Base-by-base conservation (phyloP, 2,797 vertebrate species). In the Coccyzus lansbergi region DNA sequence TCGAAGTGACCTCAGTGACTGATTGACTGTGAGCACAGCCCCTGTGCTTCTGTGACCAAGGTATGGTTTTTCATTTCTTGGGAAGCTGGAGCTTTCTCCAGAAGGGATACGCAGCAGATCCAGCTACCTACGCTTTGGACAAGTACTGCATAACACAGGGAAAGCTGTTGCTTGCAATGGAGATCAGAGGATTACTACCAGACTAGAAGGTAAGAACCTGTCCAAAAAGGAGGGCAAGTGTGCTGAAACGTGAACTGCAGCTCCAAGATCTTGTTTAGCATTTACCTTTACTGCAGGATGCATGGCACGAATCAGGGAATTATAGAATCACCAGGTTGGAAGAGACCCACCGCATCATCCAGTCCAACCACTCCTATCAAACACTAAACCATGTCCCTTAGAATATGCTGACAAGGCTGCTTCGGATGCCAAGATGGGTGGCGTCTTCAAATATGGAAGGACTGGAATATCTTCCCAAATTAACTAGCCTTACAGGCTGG, bases 21-120 rank as follows among this genome's bases (percentile, higher is more conserved):
- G n/a, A n/a, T n/a, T n/a, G 80, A 51, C 33, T 60, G 3, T 11
- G 28, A 86, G 77, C 33, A 25, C 86, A 71, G 33, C 25, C 20
- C 7, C 11, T 2, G 1, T 9, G 15, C 48, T 79, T 36, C 60
- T 67, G 42, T 25, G 63, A 36, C 20, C 0, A 0, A 34, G 12
- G 33, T 5, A 8, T 12, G 2, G 9, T 20, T 26, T 22, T 26
- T 15, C 34, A 22, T 8, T 31, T 60, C 51, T 12, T 42, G 14
- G 7, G 62, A 56, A 53, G 14, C 0, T 28, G 31, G 18, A 69
- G 19, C 17, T 78, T 81, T 68, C 56, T 36, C 3, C 11, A 2
- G 17, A 31, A 60, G 36, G 33, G 24, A 17, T n/a, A 8, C 9
- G 16, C 53, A 52, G 19, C 17, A 77, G 31, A 17, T 38, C 6